phyloP scores from a whole-genome alignment of 2,888 invertebrate species.

The Eristalis arbustorum region DNA sequence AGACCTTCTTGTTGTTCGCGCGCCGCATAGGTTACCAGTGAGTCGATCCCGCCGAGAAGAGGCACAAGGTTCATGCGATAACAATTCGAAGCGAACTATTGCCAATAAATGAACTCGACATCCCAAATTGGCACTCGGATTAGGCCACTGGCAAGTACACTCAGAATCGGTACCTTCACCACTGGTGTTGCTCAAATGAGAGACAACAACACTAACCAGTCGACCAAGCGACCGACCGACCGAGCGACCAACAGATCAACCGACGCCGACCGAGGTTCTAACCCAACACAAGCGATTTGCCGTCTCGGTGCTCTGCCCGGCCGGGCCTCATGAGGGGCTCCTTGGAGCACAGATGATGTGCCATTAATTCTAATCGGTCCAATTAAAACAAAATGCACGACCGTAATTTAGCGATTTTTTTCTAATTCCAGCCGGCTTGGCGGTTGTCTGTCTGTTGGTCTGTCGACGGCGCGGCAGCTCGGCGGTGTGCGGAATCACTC shows the following conservation, averaged over 20 bases:
- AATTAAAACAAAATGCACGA: slow-evolving; percentile 71
- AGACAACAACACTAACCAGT: slow-evolving; percentile 2
- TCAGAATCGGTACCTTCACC: slow-evolving; percentile 17
- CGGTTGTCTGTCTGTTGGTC: slow-evolving; percentile 2
- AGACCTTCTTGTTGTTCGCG: slow-evolving; percentile 20
- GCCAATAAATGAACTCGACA: slow-evolving; percentile 66
- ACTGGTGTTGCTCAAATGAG: slow-evolving; percentile 29
- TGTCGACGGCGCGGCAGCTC: background rate
- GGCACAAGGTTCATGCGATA: slow-evolving; percentile 67
- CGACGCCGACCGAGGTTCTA: slow-evolving; percentile 33
- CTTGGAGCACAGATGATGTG: slow-evolving; percentile 59
- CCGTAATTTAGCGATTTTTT: slow-evolving; percentile 65
- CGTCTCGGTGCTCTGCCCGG: background rate
- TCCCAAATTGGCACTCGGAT: slow-evolving; percentile 62
- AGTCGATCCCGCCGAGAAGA: slow-evolving; percentile 49
- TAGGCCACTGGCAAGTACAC: slow-evolving; percentile 57
- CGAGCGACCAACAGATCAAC: background rate
- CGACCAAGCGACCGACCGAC: background rate
- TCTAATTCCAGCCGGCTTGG: slow-evolving; percentile 30
- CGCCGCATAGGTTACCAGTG: slow-evolving; percentile 40
- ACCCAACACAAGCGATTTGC: slow-evolving; percentile 35
- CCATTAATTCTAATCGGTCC: slow-evolving; percentile 69
- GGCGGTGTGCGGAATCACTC: background rate
- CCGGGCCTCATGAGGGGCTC: slow-evolving; percentile 47
- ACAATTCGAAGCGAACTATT: slow-evolving; percentile 66